phyloP scores from a whole-genome alignment of 1,140 invertebrate genomes.

The Myzus persicae region DNA sequence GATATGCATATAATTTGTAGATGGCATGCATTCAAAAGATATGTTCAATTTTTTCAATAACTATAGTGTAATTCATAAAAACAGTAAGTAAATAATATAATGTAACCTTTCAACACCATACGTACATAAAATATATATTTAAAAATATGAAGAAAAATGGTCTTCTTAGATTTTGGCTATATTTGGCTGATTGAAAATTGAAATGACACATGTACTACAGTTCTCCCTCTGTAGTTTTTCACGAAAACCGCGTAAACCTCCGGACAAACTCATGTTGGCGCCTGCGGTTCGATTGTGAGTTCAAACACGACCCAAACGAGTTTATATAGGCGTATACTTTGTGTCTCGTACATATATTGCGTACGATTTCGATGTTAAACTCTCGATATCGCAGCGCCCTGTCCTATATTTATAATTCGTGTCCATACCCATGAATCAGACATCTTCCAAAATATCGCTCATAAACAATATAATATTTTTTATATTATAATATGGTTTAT shows the following conservation, averaged over 20 bases:
- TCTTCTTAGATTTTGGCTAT: background rate
- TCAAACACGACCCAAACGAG: background rate
- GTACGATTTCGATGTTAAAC: background rate
- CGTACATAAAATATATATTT: background rate
- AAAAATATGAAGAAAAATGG: background rate
- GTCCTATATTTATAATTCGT: background rate
- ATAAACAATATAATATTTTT: conserved; percentile 1
- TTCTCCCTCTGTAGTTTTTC: too few species aligned
- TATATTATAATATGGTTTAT: background rate
- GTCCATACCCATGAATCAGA: background rate
- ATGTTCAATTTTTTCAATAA: background rate
- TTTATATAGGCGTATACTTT: background rate
- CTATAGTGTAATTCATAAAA: background rate
- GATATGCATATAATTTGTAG: too few species aligned
- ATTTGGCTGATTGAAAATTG: too few species aligned
- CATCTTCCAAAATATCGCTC: background rate
- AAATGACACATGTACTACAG: background rate
- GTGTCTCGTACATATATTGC: background rate
- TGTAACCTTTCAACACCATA: background rate
- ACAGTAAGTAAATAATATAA: background rate
- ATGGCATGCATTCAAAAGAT: too few species aligned
- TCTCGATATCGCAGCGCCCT: background rate
- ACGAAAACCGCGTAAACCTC: background rate
- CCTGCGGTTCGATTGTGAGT: background rate
- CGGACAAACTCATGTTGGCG: too few species aligned